Evolutionary conservation across 2,113 vertebrate genomes (phyloP).

Genomic region (Dolichotis patagonum): DNA sequence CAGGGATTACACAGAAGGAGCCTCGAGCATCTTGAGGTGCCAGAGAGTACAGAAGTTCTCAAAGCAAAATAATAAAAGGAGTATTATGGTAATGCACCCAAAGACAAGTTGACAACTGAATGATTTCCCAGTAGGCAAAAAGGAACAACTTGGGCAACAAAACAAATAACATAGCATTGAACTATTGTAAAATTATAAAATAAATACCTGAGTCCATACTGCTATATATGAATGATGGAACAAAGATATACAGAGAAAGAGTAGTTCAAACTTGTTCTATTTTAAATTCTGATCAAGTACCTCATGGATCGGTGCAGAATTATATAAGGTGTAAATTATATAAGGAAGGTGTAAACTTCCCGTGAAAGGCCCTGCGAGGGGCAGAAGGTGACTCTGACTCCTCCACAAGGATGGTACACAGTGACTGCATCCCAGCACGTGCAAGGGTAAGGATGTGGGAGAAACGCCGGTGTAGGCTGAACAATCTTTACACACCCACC

Average conservation of each 20-base stretch:
- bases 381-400: not conserved
- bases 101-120: not conserved
- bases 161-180: not conserved
- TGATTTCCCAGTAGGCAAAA: not conserved
- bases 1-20: not conserved
- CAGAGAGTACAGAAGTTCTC: not conserved
- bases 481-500: not conserved
- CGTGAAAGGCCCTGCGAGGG: not conserved
- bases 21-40: not conserved
- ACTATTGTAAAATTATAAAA: not conserved
- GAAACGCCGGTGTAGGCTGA: not conserved
- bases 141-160: not conserved
- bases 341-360: not conserved
- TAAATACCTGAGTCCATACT: not conserved
- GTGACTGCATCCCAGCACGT: not conserved
- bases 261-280: not conserved
- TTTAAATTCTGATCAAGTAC: not conserved
- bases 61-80: not conserved
- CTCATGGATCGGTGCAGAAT: not conserved
- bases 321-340: not conserved
- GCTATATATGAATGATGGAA: not conserved
- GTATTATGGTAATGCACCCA: not conserved
- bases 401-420: not conserved
- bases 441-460: not conserved
- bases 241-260: not conserved